A percentile compares a stretch with the other conserved stretches of the same genome.
Conservation (phyloP, 2,888 invertebrate species). For the Eucriotettix oculatus region DNA sequence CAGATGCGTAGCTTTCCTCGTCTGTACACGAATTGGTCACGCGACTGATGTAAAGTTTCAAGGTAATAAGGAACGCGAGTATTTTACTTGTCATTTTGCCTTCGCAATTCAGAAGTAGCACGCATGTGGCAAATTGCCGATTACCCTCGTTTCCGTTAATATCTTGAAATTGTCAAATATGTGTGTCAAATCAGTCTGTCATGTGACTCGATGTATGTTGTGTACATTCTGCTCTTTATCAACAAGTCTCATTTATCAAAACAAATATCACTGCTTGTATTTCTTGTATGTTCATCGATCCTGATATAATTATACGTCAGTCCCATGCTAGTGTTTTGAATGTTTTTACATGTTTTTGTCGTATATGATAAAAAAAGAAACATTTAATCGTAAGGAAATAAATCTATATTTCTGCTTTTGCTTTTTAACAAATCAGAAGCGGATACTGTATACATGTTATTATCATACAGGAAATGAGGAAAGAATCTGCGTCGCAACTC, state of each 20-base stretch:
- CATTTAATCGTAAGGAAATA: no score
- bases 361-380: background rate
- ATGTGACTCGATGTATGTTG: background rate
- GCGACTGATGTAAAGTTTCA: no score
- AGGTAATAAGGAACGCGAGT: no score
- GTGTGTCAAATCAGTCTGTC: no score
- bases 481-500: background rate
- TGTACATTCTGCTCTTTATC: background rate
- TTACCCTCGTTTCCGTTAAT: no score
- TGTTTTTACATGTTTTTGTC: constrained; percentile 6
- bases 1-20: background rate
- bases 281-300: constrained; percentile 2
- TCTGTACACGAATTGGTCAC: background rate
- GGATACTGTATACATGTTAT: background rate
- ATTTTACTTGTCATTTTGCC: no score
- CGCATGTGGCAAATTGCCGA: no score
- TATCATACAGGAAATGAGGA: background rate
- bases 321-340: constrained; percentile 3
- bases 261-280: background rate
- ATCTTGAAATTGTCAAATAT: no score
- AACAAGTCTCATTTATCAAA: background rate
- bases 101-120: no score
- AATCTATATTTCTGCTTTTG: no score
- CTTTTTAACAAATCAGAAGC: no score
- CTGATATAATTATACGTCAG: background rate